These are phyloP conservation scores for Calliopum simillimum DNA, from an alignment of 2,888 invertebrate genomes.

Conservation along the genomic window DNA sequence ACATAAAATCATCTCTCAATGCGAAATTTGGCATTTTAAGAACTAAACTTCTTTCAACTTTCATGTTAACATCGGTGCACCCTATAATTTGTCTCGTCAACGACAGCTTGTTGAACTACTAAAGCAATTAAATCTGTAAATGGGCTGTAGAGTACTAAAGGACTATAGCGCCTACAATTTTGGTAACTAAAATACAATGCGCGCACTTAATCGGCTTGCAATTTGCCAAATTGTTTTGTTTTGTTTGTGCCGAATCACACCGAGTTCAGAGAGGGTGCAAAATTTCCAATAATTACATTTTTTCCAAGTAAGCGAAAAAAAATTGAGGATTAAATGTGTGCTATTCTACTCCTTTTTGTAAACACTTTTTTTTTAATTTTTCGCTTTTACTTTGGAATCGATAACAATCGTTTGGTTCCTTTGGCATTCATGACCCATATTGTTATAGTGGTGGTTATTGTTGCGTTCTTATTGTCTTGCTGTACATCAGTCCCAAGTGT, in stretches of 20 bases:
- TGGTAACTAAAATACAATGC: too few relatives aligned
- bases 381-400: too few relatives aligned
- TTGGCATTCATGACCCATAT: conserved; percentile 15
- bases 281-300: too few relatives aligned
- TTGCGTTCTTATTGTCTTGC: neutral
- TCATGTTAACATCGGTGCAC: neutral
- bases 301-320: neutral
- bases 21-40: too few relatives aligned
- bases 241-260: neutral
- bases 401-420: neutral
- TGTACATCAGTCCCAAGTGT: neutral
- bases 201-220: conserved; percentile 6
- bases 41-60: neutral
- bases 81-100: neutral
- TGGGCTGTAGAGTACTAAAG: conserved; percentile 19
- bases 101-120: conserved; percentile 35
- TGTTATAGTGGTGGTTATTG: conserved; percentile 17
- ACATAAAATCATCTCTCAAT: too few relatives aligned
- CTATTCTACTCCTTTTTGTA: neutral
- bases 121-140: conserved; percentile 31
- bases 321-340: conserved; percentile 7
- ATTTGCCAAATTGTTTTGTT: conserved; percentile 13
- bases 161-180: neutral
- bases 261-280: neutral
- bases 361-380: too few relatives aligned